phyloP scores from a whole-genome alignment of 2,888 invertebrate species.

The Iphiclides podalirius region DNA sequence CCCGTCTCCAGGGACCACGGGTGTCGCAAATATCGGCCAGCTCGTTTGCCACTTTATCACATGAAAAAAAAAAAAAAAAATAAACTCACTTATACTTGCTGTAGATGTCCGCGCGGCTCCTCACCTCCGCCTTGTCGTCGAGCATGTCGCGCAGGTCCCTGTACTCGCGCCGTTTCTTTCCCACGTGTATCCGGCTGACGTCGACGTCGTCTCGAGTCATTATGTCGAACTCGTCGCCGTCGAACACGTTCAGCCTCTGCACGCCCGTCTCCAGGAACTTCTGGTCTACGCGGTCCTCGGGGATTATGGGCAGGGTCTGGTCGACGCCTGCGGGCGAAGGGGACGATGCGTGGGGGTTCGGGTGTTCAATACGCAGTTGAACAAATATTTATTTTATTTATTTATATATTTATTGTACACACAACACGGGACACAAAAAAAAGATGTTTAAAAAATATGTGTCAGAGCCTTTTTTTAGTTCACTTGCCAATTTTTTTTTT shows the following conservation, averaged over 20 bases:
- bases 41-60: too few species aligned
- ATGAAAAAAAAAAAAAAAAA: too few species aligned
- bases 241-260: conserved; percentile 84
- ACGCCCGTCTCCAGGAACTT: conserved; percentile 77
- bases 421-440: too few species aligned
- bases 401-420: too few species aligned
- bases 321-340: conserved; percentile 74
- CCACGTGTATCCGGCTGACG: conserved; percentile 62
- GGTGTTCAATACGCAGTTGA: too few species aligned
- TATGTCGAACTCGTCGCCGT: conserved; percentile 89
- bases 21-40: too few species aligned
- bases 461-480: too few species aligned
- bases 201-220: conserved; percentile 83
- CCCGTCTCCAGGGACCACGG: too few species aligned
- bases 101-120: conserved; percentile 76
- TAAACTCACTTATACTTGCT: conserved; percentile 78
- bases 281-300: conserved; percentile 80
- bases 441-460: too few species aligned
- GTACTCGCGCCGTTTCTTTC: conserved; percentile 82
- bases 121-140: conserved; percentile 83
- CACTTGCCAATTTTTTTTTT: too few species aligned
- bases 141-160: conserved; percentile 82
- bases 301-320: conserved; percentile 81
- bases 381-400: too few species aligned
- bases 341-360: too few species aligned